phyloP scores from a whole-genome alignment of 2,888 invertebrate species.

The Fabriciana adippe region DNA sequence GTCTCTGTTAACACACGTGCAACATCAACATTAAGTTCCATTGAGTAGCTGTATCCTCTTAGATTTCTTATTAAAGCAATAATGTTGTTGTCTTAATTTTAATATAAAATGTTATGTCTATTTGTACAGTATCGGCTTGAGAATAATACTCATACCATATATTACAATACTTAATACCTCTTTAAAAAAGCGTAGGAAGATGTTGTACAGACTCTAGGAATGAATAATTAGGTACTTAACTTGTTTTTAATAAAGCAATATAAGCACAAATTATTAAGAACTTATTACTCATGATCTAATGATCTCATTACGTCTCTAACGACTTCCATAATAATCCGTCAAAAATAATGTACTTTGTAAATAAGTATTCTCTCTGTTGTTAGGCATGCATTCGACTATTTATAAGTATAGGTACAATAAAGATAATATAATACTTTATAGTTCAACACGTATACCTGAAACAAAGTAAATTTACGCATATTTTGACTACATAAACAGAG shows the following conservation, averaged over 20 bases:
- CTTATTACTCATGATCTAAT: conserved; percentile 14
- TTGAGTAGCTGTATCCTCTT: conserved; percentile 27
- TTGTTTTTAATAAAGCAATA: not conserved
- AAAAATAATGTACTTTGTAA: conserved; percentile 4
- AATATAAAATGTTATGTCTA: not conserved
- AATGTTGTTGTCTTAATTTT: not conserved
- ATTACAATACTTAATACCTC: no score
- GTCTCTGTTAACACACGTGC: conserved; percentile 19
- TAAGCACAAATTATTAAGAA: conserved; percentile 1
- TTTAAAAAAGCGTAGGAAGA: no score
- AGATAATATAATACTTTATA: not conserved
- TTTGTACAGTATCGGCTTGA: not conserved
- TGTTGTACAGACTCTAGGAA: no score
- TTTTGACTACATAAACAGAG: conserved; percentile 10
- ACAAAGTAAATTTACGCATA: conserved; percentile 6
- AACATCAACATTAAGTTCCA: conserved; percentile 16
- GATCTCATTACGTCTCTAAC: conserved; percentile 23
- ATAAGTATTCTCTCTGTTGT: not conserved
- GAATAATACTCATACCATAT: not conserved
- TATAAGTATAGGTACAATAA: not conserved
- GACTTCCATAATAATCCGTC: conserved; percentile 4
- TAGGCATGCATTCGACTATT: not conserved
- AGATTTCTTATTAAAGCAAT: conserved; percentile 17
- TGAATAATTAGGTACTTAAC: no score
- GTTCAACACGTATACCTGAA: not conserved